Percentiles rank a stretch among this genome's conserved stretches.
These are phyloP conservation scores for Callionymus lyra DNA, from an alignment of 2,113 vertebrate genomes.

Conservation along the genomic window DNA sequence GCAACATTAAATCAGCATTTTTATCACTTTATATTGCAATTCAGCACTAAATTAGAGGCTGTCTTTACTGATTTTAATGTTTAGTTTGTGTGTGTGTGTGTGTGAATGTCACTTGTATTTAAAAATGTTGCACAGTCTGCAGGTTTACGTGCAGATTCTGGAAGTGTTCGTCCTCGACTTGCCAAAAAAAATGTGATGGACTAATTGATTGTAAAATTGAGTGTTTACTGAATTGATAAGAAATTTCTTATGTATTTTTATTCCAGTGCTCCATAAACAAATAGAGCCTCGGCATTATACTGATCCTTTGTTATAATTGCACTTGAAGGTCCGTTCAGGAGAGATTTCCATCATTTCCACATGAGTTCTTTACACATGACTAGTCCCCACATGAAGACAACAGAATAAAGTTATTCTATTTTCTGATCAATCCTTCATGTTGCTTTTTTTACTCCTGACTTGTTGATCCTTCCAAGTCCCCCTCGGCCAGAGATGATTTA, in stretches of 20 bases:
- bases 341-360: conserved; percentile 34
- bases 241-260: conserved; percentile 31
- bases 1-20: no score
- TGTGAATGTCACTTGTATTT: conserved; percentile 29
- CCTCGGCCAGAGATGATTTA: no score
- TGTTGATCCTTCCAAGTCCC: no score
- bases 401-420: conserved; percentile 53
- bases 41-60: no score
- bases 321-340: conserved; percentile 35
- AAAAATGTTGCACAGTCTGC: conserved; percentile 34
- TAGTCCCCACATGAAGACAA: conserved; percentile 18
- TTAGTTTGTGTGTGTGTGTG: no score
- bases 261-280: conserved; percentile 18
- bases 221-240: conserved; percentile 38
- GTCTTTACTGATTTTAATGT: no score
- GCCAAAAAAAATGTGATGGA: conserved; percentile 50
- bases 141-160: conserved; percentile 20
- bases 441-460: conserved; percentile 9
- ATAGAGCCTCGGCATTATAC: conserved; percentile 14
- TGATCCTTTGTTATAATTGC: conserved; percentile 44
- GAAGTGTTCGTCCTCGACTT: conserved; percentile 30
- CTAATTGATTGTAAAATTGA: conserved; percentile 57
- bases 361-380: conserved; percentile 29
- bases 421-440: conserved; percentile 37
- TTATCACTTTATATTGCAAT: no score